phyloP scores from a whole-genome alignment of 2,797 vertebrate genomes.

The Clarias fuscus region DNA sequence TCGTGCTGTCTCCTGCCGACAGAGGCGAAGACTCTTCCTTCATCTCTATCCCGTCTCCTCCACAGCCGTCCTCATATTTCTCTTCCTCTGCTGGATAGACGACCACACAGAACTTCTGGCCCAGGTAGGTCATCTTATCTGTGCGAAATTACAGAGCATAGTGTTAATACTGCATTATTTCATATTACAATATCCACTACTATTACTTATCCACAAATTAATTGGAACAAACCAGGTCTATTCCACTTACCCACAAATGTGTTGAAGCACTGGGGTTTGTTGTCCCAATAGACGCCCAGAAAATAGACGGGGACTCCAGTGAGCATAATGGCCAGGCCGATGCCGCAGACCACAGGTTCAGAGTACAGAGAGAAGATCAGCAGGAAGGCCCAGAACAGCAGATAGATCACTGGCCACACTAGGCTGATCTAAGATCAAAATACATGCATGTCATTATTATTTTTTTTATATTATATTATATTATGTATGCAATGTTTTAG shows the following conservation, averaged over 20 bases:
- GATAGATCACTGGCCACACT: constrained; percentile 88
- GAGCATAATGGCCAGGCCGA: constrained; percentile 91
- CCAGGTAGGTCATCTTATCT: constrained; percentile 83
- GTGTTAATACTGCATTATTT: background rate
- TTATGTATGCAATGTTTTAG: background rate
- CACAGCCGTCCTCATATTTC: background rate
- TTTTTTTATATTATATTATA: no score
- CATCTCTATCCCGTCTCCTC: constrained; percentile 67
- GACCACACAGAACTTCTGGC: constrained; percentile 89
- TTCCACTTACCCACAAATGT: constrained; percentile 79
- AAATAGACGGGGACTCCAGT: constrained; percentile 91
- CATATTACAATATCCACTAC: background rate
- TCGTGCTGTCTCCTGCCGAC: constrained; percentile 63
- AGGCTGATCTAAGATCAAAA: constrained; percentile 77
- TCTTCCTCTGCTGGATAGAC: constrained; percentile 77
- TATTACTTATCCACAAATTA: background rate
- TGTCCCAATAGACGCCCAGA: constrained; percentile 89
- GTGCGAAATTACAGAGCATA: constrained; percentile 32
- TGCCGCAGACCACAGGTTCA: constrained; percentile 89
- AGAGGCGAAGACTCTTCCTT: constrained; percentile 69
- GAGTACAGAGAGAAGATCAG: constrained; percentile 92
- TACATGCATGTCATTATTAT: background rate
- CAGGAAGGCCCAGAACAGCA: constrained; percentile 93
- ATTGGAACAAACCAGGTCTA: background rate
- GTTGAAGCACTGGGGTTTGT: constrained; percentile 85